phyloP scores from a whole-genome alignment of 2,888 invertebrate genomes.

The Oscheius sp. region DNA sequence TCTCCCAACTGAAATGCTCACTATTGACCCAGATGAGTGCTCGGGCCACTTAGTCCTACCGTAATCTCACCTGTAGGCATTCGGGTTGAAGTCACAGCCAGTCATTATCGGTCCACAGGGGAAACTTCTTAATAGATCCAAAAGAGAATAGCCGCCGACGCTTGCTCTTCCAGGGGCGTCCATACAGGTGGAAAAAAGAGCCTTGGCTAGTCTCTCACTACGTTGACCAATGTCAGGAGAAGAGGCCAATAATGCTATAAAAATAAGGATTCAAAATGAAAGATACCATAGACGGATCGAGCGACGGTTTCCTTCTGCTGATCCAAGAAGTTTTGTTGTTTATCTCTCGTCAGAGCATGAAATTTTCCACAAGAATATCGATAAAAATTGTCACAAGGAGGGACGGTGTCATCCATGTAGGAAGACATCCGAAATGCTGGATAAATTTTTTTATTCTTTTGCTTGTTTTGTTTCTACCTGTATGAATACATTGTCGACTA shows the following conservation, averaged over 20 bases:
- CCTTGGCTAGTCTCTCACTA: slow-evolving; percentile 35
- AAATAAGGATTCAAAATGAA: background rate
- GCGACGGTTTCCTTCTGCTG: slow-evolving; percentile 37
- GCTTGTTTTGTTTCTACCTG: slow-evolving; percentile 47
- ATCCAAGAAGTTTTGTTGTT: slow-evolving; percentile 42
- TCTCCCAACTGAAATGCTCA: slow-evolving; percentile 51
- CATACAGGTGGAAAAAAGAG: slow-evolving; percentile 43
- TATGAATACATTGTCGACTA: slow-evolving; percentile 50
- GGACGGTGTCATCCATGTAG: slow-evolving; percentile 47
- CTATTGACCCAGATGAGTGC: slow-evolving; percentile 1
- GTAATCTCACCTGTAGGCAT: slow-evolving; percentile 43
- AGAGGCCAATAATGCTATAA: slow-evolving; percentile 21
- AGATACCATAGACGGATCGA: slow-evolving; percentile 35
- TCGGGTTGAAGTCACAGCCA: slow-evolving; percentile 51
- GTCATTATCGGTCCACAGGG: slow-evolving; percentile 56
- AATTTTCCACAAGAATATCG: slow-evolving; percentile 48
- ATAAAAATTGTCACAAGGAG: slow-evolving; percentile 58
- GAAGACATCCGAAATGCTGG: slow-evolving; percentile 53
- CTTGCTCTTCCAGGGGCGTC: slow-evolving; percentile 38
- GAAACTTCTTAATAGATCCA: slow-evolving; percentile 47
- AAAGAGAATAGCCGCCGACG: slow-evolving; percentile 44
- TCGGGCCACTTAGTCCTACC: slow-evolving; percentile 4
- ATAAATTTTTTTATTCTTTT: slow-evolving; percentile 17
- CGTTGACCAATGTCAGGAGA: slow-evolving; percentile 32
- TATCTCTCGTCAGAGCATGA: slow-evolving; percentile 39